A percentile compares a stretch with the other conserved stretches of the same genome.
Evolutionary conservation across 2,113 vertebrate species (phyloP).

Genomic region (Jaculus jaculus): DNA sequence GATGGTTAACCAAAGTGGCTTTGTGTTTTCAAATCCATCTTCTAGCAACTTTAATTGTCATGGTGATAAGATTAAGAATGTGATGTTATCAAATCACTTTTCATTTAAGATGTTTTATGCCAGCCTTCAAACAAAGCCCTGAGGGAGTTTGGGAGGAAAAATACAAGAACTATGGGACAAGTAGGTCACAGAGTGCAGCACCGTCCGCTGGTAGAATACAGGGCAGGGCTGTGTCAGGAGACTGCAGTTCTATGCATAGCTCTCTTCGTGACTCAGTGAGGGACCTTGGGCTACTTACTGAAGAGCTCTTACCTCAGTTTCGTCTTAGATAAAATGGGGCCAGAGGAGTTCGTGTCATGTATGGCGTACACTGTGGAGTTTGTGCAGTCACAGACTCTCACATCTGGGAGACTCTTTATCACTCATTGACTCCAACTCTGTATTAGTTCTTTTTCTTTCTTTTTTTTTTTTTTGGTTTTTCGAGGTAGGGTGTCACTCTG

Average conservation of each 20-base stretch:
- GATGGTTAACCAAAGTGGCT: constrained; percentile 33
- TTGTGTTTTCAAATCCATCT: constrained; percentile 24
- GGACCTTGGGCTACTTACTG: constrained; percentile 77
- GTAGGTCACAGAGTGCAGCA: constrained; percentile 65
- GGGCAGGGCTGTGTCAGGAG: constrained; percentile 73
- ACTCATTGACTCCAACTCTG: neutral
- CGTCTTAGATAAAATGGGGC: constrained; percentile 52
- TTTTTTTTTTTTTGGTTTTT: no score
- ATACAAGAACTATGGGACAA: constrained; percentile 63
- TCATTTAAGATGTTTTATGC: constrained; percentile 21
- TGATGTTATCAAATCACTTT: constrained; percentile 51
- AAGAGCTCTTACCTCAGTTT: constrained; percentile 62
- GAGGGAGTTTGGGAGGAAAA: constrained; percentile 61
- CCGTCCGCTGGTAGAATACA: constrained; percentile 50
- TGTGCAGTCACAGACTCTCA: neutral
- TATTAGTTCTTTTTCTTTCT: no score
- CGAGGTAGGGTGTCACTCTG: no score
- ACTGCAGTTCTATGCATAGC: constrained; percentile 74
- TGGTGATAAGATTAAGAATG: constrained; percentile 46
- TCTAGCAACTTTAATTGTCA: neutral
- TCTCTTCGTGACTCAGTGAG: neutral
- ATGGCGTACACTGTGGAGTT: neutral
- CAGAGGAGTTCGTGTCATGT: neutral
- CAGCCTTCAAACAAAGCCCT: constrained; percentile 43
- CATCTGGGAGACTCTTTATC: neutral